A percentile compares a stretch with the other conserved stretches of the same genome.
phyloP scores from a whole-genome alignment of 2,888 invertebrate genomes.

The Mellilla xanthometata region DNA sequence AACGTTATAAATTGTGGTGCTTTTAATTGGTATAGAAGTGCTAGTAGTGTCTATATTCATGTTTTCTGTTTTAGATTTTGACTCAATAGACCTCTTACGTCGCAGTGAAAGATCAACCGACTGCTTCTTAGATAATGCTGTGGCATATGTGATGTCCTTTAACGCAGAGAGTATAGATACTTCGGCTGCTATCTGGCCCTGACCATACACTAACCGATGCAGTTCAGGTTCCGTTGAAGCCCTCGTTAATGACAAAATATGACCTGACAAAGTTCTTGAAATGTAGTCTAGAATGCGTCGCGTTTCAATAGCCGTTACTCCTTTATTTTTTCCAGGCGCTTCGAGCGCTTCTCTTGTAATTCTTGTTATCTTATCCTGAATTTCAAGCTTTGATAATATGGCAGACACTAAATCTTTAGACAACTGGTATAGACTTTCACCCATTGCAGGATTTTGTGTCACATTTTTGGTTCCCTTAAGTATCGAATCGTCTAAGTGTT shows the following conservation, averaged over 20 bases:
- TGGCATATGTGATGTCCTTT: constrained; percentile 71
- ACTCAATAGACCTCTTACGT: constrained; percentile 55
- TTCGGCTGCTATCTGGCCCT: constrained; percentile 76
- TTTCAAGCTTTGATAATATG: constrained; percentile 68
- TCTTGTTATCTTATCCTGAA: constrained; percentile 75
- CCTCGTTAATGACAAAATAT: constrained; percentile 67
- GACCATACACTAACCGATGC: constrained; percentile 71
- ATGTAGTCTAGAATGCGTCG: constrained; percentile 73
- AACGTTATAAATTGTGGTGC: constrained; percentile 48
- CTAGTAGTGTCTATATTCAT: constrained; percentile 31
- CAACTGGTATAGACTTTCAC: constrained; percentile 67
- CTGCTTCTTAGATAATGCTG: constrained; percentile 70
- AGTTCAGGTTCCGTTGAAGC: constrained; percentile 74
- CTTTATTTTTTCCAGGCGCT: constrained; percentile 70
- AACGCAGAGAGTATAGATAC: constrained; percentile 72
- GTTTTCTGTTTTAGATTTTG: constrained; percentile 15
- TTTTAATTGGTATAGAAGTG: constrained; percentile 27
- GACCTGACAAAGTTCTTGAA: constrained; percentile 68
- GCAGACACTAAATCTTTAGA: constrained; percentile 72
- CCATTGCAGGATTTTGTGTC: constrained; percentile 70
- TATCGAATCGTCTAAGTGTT: constrained; percentile 64
- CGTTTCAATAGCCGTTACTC: constrained; percentile 74
- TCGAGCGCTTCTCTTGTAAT: constrained; percentile 72
- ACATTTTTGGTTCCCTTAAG: constrained; percentile 65
- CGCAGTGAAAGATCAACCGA: constrained; percentile 68